Conservation (phyloP, 1,140 invertebrate species). For the Drosophila subpulchrella region DNA sequence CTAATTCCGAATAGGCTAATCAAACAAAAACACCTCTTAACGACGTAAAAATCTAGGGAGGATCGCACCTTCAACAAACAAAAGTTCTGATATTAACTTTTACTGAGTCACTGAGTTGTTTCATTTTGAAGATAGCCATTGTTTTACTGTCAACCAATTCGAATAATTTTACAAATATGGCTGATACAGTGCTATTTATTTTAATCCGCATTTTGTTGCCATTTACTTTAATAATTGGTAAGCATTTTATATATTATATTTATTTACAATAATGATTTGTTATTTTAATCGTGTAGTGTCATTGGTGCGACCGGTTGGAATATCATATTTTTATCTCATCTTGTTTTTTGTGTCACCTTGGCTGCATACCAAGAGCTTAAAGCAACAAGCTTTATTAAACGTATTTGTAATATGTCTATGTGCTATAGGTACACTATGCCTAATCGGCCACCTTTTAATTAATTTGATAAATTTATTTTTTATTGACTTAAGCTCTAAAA, state of each 20-base stretch:
- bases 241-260: slow-evolving; percentile 11
- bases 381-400: slow-evolving; percentile 5
- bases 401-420: slow-evolving; percentile 24
- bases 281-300: slow-evolving; percentile 13
- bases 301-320: slow-evolving; percentile 42
- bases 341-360: slow-evolving; percentile 61
- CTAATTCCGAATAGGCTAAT: too few species aligned
- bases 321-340: slow-evolving; percentile 50
- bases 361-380: slow-evolving; percentile 29
- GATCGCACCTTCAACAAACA: too few species aligned
- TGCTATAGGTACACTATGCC: slow-evolving; percentile 17
- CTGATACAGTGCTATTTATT: slow-evolving; percentile 17
- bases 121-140: background rate
- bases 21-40: too few species aligned
- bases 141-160: background rate
- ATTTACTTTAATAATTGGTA: slow-evolving; percentile 44
- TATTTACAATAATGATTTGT: too few species aligned
- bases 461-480: slow-evolving; percentile 35
- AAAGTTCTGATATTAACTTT: too few species aligned
- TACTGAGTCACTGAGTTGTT: too few species aligned
- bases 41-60: too few species aligned
- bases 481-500: background rate
- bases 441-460: slow-evolving; percentile 27
- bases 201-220: slow-evolving; percentile 49
- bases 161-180: slow-evolving; percentile 15